Evolutionary conservation across 2,797 vertebrate species (phyloP).

Genomic region (Galago senegalensis): DNA sequence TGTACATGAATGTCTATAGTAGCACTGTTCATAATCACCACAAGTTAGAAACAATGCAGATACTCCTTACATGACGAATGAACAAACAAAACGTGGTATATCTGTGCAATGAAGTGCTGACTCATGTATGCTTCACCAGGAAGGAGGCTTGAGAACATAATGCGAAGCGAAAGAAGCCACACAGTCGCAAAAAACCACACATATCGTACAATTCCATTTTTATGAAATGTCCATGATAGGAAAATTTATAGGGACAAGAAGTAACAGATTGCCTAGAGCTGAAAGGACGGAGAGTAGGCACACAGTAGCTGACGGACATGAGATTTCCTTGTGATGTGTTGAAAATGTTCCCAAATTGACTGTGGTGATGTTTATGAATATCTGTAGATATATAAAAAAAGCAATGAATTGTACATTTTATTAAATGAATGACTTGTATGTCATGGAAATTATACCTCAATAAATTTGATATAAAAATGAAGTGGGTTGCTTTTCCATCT

Average conservation of each 20-base stretch:
- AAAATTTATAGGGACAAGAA: not conserved
- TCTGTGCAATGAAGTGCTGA: not conserved
- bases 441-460: not conserved
- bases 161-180: not conserved
- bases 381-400: not conserved
- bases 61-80: not conserved
- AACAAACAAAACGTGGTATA: not conserved
- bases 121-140: not conserved
- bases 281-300: not conserved
- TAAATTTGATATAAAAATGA: not conserved
- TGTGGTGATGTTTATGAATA: not conserved
- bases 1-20: not conserved
- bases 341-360: slow-evolving; percentile 38
- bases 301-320: not conserved
- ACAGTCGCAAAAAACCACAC: not conserved
- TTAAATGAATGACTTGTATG: not conserved
- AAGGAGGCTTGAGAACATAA: not conserved
- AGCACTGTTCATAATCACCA: not conserved
- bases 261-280: not conserved
- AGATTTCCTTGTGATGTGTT: not conserved
- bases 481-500: not conserved
- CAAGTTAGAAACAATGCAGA: not conserved
- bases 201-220: not conserved
- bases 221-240: not conserved
- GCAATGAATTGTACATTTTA: not conserved